Conservation (phyloP, 2,113 vertebrate genomes). For the Sylvilagus bachmani region DNA sequence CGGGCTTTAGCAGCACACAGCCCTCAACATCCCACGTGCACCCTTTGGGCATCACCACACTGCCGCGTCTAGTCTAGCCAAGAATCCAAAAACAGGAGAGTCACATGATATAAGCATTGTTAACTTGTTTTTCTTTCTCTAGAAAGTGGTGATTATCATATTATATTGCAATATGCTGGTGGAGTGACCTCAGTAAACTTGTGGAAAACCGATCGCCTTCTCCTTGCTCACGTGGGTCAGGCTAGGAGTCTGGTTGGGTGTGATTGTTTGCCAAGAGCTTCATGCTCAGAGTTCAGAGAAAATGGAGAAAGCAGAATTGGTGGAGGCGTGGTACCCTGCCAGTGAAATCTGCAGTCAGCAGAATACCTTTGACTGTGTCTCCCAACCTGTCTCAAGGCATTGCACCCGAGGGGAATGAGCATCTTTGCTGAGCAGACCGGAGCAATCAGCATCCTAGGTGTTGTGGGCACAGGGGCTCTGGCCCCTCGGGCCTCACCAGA, state of each 20-base stretch:
- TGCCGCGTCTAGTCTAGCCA: neutral
- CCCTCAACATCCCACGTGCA: neutral
- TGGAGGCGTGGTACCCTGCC: neutral
- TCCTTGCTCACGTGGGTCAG: conserved; percentile 51
- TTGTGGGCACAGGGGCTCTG: neutral
- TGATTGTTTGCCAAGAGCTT: conserved; percentile 57
- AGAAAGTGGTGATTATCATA: conserved; percentile 77
- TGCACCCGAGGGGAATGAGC: neutral
- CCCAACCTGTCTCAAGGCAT: neutral
- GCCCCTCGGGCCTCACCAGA: neutral
- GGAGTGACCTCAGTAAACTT: conserved; percentile 69
- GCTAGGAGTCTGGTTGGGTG: neutral
- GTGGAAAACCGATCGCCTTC: conserved; percentile 61
- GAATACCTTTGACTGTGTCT: neutral
- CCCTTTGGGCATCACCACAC: neutral
- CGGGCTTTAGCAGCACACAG: neutral
- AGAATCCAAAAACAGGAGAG: conserved; percentile 75
- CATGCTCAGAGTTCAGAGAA: neutral
- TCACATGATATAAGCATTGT: conserved; percentile 71
- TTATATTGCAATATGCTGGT: conserved; percentile 76
- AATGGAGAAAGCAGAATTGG: neutral
- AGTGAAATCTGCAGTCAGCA: neutral
- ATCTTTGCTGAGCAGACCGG: neutral
- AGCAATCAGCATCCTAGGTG: neutral
- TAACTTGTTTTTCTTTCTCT: conserved; percentile 77